Evolutionary conservation across 2,113 vertebrate genomes (phyloP).

Genomic region (Polypterus bichir): DNA sequence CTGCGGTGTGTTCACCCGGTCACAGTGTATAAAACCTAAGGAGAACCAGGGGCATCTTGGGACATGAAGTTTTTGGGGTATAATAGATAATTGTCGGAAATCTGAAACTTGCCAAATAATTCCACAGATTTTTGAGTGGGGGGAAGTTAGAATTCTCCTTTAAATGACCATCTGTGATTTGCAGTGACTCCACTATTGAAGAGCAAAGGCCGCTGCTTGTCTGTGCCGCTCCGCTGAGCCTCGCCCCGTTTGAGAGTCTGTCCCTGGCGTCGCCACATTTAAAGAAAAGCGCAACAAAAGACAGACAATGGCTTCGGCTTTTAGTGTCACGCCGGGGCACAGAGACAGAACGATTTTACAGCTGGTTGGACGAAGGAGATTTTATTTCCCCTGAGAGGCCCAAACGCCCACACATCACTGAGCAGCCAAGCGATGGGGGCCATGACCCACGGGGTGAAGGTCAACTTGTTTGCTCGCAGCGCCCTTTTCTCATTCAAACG

Average conservation of each 20-base stretch:
- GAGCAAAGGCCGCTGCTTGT: not conserved
- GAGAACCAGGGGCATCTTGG: no score
- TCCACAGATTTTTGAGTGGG: no score
- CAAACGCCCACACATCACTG: conserved; percentile 4
- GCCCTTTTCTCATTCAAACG: conserved; percentile 61
- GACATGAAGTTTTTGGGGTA: no score
- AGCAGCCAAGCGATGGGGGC: conserved; percentile 6
- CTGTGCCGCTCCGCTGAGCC: conserved; percentile 7
- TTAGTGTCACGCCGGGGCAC: conserved; percentile 38
- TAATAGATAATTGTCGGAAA: no score
- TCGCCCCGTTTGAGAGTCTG: not conserved
- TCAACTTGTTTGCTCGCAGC: conserved; percentile 54
- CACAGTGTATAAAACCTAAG: no score
- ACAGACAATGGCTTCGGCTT: conserved; percentile 41
- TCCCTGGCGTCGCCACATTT: conserved; percentile 32
- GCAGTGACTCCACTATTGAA: not conserved
- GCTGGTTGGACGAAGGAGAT: conserved; percentile 6
- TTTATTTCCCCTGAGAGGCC: conserved; percentile 6
- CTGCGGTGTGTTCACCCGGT: no score
- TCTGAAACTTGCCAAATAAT: no score
- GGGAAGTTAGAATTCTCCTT: no score
- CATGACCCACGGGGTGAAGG: conserved; percentile 57
- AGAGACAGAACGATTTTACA: conserved; percentile 3
- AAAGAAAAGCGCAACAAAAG: conserved; percentile 41
- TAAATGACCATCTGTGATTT: not conserved